Evolutionary conservation across 1,140 invertebrate genomes (phyloP), one percentile per base, ranked within the genome.

Genomic region (Drosophila kurseongensis): DNA sequence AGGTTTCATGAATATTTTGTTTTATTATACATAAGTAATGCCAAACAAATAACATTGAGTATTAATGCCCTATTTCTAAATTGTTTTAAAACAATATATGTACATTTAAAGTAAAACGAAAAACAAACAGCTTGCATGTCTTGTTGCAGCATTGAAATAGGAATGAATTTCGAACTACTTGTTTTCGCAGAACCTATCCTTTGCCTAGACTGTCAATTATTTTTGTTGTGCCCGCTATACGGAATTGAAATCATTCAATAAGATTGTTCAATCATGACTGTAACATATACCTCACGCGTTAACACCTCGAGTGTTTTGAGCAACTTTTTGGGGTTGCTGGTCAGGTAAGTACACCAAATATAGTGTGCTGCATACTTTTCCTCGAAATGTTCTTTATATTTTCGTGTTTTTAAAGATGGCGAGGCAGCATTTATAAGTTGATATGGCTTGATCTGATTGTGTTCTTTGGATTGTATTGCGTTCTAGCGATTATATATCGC

Each of bases 341-440:
- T 55, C 13, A 80, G 90, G 90, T 88, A 48, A 45, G 32, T 51
- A 14, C 2, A 3, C 0, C 9, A 18, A 23, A 9, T 0, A 23
- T 23, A 51, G 10, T n/a, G 0, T 18, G 3, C 13, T 3, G 4
- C 2, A 4, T 23, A 0, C 29, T 8, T 4, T n/a, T 41, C 14
- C 8, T 7, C 14, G 14, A 29, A 9, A 14, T 1, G n/a, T 38
- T 5, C 13, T 1, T 16, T 93, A 93, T 93, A 93, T 69, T 75
- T 95, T 5, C n/a, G 0, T n/a, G 93, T 93, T 69, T 76, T 95
- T 78, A 3, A 94, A 97, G 97, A 95, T 99, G 98, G 98, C 94
- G 96, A 79, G 98, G 98, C 40, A 99, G 98, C 84, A 97, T 99
- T 57, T 99, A 99, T 94, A 99, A 99, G 93, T 93, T 99, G 71